Evolutionary conservation across 2,113 vertebrate species (phyloP).

Genomic region (Theristicus caerulescens): DNA sequence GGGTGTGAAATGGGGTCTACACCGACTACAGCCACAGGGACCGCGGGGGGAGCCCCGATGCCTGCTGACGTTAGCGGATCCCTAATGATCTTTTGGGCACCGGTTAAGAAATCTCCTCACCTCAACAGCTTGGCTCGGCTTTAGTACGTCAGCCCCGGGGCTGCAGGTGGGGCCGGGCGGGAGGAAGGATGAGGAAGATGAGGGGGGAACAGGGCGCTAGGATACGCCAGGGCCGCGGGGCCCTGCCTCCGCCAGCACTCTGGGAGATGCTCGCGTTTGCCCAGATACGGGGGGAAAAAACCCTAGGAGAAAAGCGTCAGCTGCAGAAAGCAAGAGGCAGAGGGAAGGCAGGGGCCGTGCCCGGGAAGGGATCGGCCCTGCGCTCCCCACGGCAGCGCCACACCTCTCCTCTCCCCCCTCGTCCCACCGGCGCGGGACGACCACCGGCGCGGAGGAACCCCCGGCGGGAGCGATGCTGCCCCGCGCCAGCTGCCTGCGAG

Average conservation of each 20-base stretch:
- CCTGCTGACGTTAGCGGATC: accelerated
- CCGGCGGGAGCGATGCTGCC: accelerated
- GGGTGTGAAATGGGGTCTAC: background rate
- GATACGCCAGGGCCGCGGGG: background rate
- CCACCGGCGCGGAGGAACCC: background rate
- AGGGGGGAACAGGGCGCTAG: accelerated
- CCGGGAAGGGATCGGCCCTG: accelerated
- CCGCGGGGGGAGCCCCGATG: accelerated
- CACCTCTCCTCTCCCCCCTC: background rate
- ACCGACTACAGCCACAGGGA: background rate
- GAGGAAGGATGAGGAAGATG: background rate
- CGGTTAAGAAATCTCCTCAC: background rate
- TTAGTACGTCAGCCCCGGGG: background rate
- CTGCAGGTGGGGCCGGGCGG: background rate
- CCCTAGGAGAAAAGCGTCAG: background rate
- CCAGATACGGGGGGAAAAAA: background rate
- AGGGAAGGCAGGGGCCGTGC: background rate
- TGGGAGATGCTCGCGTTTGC: background rate
- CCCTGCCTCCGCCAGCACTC: background rate
- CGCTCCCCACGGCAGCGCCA: accelerated
- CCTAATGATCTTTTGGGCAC: background rate
- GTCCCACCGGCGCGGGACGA: background rate
- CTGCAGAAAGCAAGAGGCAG: background rate
- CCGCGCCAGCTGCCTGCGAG: accelerated
- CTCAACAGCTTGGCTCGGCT: background rate